Evolutionary conservation across 2,888 invertebrate species (phyloP), one percentile per base, ranked within the genome.

Genomic region (Lasioglossum morio): DNA sequence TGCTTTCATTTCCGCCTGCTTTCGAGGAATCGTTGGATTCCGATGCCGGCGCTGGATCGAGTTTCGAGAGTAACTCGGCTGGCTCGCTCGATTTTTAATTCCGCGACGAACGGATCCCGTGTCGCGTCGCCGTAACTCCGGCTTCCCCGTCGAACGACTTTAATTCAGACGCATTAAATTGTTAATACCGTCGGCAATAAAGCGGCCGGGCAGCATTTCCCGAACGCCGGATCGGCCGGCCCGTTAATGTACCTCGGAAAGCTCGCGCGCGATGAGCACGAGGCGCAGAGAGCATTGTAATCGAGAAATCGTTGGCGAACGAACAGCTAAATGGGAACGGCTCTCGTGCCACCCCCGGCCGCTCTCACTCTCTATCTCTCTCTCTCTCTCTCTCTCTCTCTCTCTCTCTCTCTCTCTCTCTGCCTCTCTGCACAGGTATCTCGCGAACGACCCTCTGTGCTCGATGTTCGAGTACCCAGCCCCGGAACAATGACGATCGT

Each of bases 251-350:
- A 30, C 63, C 4, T 57, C 53, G 82, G 77, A 14, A 57, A 46
- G 77, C 73, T 57, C 74, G 81, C 66, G 66, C 37, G 37, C 40
- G 66, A 66, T 37, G 69, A 69, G n/a, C 69, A 69, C 40, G 72
- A 63, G 70, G 60, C 63, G n/a, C 40, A 34, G 30, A 72, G 34
- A 23, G 70, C 74, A 77, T 77, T 74, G 77, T 77, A 81, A 81
- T 75, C 82, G 82, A 72, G 82, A 82, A 82, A 84, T 82, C 73
- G 82, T 82, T 46, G 74, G 46, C 57, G 82, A 82, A 84, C 78
- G 77, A 78, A 82, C 75, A 75, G 72, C 19, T 82, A 82, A 82
- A 85, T 82, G 75, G 78, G 48, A 76, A 72, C 57, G 19, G 80
- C 34, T 19, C 72, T 63, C 5, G 30, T 30, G 19, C 34, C 30